Evolutionary conservation across 2,113 vertebrate genomes (phyloP), one percentile per base, ranked within the genome.

Genomic region (Hydrolagus affinis): DNA sequence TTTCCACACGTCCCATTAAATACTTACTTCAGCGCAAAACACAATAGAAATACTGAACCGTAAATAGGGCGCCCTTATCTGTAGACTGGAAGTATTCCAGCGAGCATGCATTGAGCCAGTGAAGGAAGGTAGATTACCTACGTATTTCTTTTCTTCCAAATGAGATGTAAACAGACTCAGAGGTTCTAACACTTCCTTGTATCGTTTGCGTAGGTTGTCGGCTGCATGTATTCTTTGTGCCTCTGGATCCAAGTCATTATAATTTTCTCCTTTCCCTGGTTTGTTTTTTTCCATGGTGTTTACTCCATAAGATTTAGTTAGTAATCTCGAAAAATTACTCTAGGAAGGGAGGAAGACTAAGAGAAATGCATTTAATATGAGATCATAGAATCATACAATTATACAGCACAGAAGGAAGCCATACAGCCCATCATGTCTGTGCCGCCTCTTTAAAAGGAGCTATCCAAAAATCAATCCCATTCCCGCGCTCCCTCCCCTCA

Each of bases 111-210:
- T 32, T 19, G 28, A 30, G 60, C 14, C 14, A 32, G 2, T 10
- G 8, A 66, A 21, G 30, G 60, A n/a, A 25, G 25, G 23, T 80
- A 10, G 23, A 15, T 57, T 80, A 83, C 78, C 78, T 83, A 62
- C 17, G 19, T 28, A 9, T 10, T 83, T 11, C 19, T 11, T 1
- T 10, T 30, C 25, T 66, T 32, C 17, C 11, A 17, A 10, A 10
- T 14, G 0, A 1, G 78, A 4, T 32, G 25, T 17, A 62, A 83
- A 83, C 8, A 83, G 62, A 32, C 78, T 83, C 3, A 83, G 25
- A 32, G 78, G 78, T 66, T 66, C 78, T 19, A 83, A 25, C 3
- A 83, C 11, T 8, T 83, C 78, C 32, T 83, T 83, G 62, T 83
- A 83, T 32, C 62, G 62, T 21, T 83, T 60, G 28, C 66, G 78